A percentile compares a stretch with the other conserved stretches of the same genome.
phyloP scores from a whole-genome alignment of 2,797 vertebrate genomes.

The Danio kyathit region DNA sequence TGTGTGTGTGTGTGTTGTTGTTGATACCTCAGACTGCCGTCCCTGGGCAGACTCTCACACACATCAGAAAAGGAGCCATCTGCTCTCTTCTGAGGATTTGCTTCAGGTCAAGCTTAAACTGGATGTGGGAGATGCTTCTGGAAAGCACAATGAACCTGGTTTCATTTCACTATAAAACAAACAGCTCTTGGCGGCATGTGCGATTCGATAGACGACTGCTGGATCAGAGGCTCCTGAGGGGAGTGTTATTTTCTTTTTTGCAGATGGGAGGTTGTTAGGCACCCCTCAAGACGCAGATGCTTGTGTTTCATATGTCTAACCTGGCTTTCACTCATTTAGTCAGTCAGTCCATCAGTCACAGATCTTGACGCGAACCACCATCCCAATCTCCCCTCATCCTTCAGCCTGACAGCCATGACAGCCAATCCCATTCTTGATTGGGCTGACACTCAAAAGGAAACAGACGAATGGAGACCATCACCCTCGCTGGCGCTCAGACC shows the following conservation, averaged over 20 bases:
- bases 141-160: conserved; percentile 53
- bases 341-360: conserved; percentile 59
- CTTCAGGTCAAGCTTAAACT: conserved; percentile 59
- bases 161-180: conserved; percentile 40
- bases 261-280: conserved; percentile 36
- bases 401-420: conserved; percentile 57
- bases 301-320: conserved; percentile 38
- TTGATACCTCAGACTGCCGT: conserved; percentile 59
- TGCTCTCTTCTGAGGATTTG: conserved; percentile 64
- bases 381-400: conserved; percentile 54
- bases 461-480: conserved; percentile 57
- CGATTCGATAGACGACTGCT: conserved; percentile 1
- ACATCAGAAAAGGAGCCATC: conserved; percentile 64
- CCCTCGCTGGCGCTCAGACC: conserved; percentile 21
- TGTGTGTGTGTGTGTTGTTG: conserved; percentile 35
- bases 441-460: conserved; percentile 47
- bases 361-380: conserved; percentile 45
- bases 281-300: conserved; percentile 17
- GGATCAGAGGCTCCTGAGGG: conserved; percentile 38
- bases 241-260: conserved; percentile 1
- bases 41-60: conserved; percentile 57
- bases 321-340: conserved; percentile 50
- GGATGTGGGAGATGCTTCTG: conserved; percentile 54
- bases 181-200: conserved; percentile 15
- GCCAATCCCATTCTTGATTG: conserved; percentile 56